Conservation (phyloP, 1,140 invertebrate genomes). For the Trichonephila clavipes region DNA sequence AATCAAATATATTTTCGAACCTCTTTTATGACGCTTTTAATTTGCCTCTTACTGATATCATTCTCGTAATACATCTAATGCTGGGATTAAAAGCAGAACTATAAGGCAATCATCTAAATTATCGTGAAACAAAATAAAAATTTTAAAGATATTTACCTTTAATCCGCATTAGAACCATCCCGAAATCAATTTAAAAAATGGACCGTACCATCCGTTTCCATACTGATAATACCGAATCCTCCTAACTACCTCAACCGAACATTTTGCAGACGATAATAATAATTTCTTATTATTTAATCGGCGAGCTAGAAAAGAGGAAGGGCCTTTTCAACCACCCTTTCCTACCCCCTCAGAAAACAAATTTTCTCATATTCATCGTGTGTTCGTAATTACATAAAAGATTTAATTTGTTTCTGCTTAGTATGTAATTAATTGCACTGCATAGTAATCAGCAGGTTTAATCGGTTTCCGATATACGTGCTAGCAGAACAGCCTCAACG, state of each 20-base stretch:
- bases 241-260: neutral
- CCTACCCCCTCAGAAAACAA: neutral
- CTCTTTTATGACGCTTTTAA: neutral
- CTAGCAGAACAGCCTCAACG: neutral
- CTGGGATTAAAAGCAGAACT: neutral
- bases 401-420: constrained; percentile 69
- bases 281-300: constrained; percentile 22
- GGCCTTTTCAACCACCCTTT: neutral
- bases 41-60: neutral
- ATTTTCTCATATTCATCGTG: constrained; percentile 31
- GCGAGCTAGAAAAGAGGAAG: neutral
- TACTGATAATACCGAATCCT: neutral
- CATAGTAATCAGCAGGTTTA: constrained; percentile 54
- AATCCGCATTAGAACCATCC: neutral
- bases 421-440: constrained; percentile 54
- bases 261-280: constrained; percentile 20
- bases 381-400: constrained; percentile 65
- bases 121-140: neutral
- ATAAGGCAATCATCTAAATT: neutral
- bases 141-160: neutral
- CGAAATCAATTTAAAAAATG: constrained; percentile 15
- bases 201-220: neutral
- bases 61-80: neutral
- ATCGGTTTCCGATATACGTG: constrained; percentile 62
- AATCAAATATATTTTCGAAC: neutral